Base-by-base conservation (phyloP, 2,113 vertebrate genomes). In the Pomatorhinus ruficollis region DNA sequence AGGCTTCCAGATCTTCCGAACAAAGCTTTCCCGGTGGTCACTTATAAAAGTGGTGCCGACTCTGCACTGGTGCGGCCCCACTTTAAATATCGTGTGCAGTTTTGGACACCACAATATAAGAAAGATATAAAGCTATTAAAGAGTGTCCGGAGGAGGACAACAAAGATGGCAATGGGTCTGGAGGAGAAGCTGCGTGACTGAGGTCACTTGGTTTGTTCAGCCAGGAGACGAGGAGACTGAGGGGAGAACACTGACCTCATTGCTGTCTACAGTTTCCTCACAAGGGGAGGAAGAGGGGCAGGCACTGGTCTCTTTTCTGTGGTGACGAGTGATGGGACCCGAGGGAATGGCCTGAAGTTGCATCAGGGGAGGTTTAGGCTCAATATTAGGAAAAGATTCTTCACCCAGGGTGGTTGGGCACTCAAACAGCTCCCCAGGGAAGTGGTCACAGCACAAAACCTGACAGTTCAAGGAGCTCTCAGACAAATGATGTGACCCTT, bases 371-470 rank as follows among this genome's bases (percentile, higher is more conserved):
- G 14, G 10, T 40, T 54, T 61, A 40, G 30, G 11, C 6, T 40
- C 30, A 16, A 14, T 35, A 54, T 68, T 5, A 31, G 30, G 15
- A 31, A 21, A 54, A 6, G 7, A 2, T 75, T 53, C 70, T 75
- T 68, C 54, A 53, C 20, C 16, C 17, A 22, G 14, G 5, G 4
- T 61, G n/a, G 3, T 0, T 15, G 40, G 30, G 25, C 40, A 4
- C 21, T 54, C 24, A 11, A 61, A 68, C 30, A 31, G n/a, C 30
- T 68, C 8, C n/a, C 24, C 30, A 31, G 45, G n/a, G 30, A 60
- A 61, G 20, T 14, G 28, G 15, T 39, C n/a, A 25, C 13, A 15
- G 16, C 47, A 40, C 30, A 11, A 60, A 47, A 9, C 17, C 45
- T 30, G 45, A 47, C 53, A 31, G n/a, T 15, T 83, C 54, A 47